phyloP scores from a whole-genome alignment of 1,140 invertebrate genomes.

The Melanaphis sacchari region DNA sequence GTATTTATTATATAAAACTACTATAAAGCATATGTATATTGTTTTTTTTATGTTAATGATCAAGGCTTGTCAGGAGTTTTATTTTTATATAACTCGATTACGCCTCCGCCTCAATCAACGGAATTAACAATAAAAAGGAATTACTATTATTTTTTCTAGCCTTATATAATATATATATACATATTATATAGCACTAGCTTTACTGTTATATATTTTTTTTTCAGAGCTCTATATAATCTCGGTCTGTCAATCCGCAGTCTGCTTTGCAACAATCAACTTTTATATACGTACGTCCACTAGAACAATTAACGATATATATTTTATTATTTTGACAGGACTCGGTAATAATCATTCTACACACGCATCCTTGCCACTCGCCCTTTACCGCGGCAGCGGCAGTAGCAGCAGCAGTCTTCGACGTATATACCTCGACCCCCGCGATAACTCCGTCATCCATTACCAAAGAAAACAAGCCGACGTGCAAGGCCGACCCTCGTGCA shows the following conservation, averaged over 20 bases:
- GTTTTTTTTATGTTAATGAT: background rate
- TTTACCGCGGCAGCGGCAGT: background rate
- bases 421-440: background rate
- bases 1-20: background rate
- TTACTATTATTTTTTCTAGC: background rate
- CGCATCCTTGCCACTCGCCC: background rate
- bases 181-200: background rate
- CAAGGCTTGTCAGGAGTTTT: background rate
- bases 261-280: slow-evolving; percentile 24
- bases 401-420: background rate
- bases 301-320: slow-evolving; percentile 43
- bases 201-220: slow-evolving; percentile 16
- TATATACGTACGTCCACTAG: background rate
- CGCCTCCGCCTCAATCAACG: background rate
- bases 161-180: background rate
- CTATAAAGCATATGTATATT: background rate
- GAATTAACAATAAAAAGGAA: background rate
- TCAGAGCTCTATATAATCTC: slow-evolving; percentile 20
- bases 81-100: background rate
- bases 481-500: background rate
- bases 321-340: background rate
- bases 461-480: slow-evolving; percentile 44
- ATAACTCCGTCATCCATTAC: slow-evolving; percentile 30
- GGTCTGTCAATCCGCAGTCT: slow-evolving; percentile 10
- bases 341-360: background rate